These are phyloP conservation scores for Falco columbarius DNA, from an alignment of 2,797 vertebrate genomes.

Conservation along the genomic window DNA sequence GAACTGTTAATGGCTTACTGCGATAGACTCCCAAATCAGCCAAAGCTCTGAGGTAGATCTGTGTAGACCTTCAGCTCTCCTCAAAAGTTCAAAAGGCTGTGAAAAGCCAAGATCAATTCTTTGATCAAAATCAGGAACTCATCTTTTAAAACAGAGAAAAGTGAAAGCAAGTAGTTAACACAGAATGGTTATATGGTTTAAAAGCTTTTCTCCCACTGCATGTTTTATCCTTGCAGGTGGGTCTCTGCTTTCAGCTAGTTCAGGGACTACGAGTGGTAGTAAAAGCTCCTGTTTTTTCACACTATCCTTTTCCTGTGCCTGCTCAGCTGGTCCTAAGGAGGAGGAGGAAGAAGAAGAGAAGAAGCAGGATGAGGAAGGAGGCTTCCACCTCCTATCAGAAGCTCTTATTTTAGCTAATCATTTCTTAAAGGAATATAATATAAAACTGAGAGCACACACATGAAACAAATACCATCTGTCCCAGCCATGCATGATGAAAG, in stretches of 20 bases:
- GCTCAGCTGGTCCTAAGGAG: slow-evolving; percentile 3
- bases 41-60: not conserved
- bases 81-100: not conserved
- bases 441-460: not conserved
- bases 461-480: not conserved
- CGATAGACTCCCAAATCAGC: not conserved
- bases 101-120: not conserved
- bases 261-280: not conserved
- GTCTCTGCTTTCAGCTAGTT: not conserved
- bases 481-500: not conserved
- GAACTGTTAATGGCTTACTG: not conserved
- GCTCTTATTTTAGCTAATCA: not conserved
- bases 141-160: not conserved
- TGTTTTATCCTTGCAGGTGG: not conserved
- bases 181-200: not conserved
- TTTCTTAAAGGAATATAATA: not conserved
- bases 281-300: not conserved
- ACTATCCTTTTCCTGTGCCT: not conserved
- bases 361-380: not conserved
- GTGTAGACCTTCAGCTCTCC: not conserved
- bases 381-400: not conserved
- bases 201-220: not conserved
- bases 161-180: not conserved
- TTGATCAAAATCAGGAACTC: not conserved
- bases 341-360: not conserved